Conservation (phyloP, 2,797 vertebrate genomes). For the Molossus alvarezi region DNA sequence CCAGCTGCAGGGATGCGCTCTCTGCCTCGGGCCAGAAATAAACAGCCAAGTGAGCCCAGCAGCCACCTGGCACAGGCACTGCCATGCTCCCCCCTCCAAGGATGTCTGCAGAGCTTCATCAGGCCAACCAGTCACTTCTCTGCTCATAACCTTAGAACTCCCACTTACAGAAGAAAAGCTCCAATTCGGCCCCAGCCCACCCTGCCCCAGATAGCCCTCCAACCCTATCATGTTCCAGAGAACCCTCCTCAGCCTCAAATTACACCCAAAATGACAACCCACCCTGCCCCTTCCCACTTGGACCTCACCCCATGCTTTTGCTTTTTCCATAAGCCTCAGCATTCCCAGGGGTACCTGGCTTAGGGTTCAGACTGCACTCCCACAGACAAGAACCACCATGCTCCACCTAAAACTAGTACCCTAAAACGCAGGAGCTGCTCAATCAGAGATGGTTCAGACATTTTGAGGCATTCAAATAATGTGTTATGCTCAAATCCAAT, state of each 20-base stretch:
- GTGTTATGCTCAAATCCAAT: not conserved
- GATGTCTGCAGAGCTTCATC: not conserved
- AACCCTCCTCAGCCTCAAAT: conserved; percentile 24
- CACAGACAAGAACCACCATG: conserved; percentile 47
- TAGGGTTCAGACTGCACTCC: not conserved
- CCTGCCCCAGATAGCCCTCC: not conserved
- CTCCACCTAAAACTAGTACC: not conserved
- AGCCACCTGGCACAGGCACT: not conserved
- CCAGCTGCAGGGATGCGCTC: not conserved
- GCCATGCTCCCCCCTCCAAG: not conserved
- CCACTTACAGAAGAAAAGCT: not conserved
- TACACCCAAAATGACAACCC: not conserved
- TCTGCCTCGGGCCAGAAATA: not conserved
- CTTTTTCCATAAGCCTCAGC: not conserved
- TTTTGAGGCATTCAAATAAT: not conserved
- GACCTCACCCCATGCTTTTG: not conserved
- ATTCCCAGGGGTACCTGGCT: conserved; percentile 48
- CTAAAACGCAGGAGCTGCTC: conserved; percentile 13
- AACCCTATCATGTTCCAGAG: conserved; percentile 10
- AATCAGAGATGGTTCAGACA: conserved; percentile 12
- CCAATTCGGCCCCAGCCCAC: not conserved
- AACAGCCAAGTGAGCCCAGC: not conserved
- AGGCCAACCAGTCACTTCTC: not conserved
- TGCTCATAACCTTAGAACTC: not conserved
- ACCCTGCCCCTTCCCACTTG: not conserved